Base-by-base conservation (phyloP, 1,140 invertebrate species). In the Maconellicoccus hirsutus region DNA sequence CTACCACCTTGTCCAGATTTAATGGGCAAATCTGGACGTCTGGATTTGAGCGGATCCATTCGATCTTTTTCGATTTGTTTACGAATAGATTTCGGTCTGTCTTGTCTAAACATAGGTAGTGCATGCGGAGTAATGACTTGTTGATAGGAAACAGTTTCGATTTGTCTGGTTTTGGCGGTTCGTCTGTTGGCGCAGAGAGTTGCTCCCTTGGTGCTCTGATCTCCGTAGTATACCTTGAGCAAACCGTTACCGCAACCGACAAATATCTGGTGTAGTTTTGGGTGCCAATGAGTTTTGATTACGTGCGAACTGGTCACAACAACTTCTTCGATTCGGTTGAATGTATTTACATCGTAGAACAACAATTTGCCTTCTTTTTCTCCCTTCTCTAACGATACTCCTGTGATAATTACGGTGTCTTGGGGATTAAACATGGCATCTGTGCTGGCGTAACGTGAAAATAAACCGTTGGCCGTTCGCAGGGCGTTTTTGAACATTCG, bases 111-210 rank as follows among this genome's bases (percentile, higher is more conserved):
- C 79, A 99, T 82, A 0, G 96, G 96, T 70, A 99, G 80, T 0
- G 97, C 93, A 79, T 98, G 95, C 0, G 97, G 95, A 1, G 96
- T 98, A 16, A 98, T 96, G n/a, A 98, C 94, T 77, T 98, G 92
- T 73, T 94, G 91, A 0, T 89, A 87, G 52, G 90, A 89, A 59
- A 97, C 86, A 72, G 96, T 87, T 79, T 98, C 94, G 0, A 89
- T 85, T 4, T 90, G 87, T 75, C 90, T 89, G 22, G 87, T 85
- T 78, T 91, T 92, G 69, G 86, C 84, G 76, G 88, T 85, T 0
- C 86, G 87, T 79, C 96, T 96, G 0, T 89, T 85, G 10, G 91
- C 88, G 79, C 95, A 98, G 6, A 97, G 79, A 77, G 93, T 93
- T 0, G 95, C 96, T 1, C 96, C 96, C 42, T 96, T 82, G 39